phyloP scores from a whole-genome alignment of 1,140 invertebrate species.

The Drosophila willistoni region DNA sequence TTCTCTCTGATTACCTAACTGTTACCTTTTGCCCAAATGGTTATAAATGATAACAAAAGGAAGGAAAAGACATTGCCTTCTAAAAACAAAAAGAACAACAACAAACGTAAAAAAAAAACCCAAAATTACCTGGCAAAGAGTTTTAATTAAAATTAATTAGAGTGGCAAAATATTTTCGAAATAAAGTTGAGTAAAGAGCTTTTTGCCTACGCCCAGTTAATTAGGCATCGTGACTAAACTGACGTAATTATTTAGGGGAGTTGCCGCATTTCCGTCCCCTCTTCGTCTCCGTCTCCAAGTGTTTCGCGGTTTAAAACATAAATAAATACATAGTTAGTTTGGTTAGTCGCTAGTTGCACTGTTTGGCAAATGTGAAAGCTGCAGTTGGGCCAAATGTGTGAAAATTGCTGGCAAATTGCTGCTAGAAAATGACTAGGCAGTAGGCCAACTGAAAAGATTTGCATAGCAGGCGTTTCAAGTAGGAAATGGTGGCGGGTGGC shows the following conservation, averaged over 20 bases:
- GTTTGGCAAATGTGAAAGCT: constrained; percentile 67
- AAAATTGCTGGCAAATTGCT: constrained; percentile 70
- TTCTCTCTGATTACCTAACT: neutral
- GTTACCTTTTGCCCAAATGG: constrained; percentile 14
- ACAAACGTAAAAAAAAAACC: neutral
- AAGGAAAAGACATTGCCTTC: neutral
- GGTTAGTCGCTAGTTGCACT: neutral
- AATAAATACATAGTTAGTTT: constrained; percentile 30
- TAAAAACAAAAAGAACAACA: neutral
- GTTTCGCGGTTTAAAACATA: neutral
- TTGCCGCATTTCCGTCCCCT: neutral
- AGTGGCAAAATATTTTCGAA: constrained; percentile 42
- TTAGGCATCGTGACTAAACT: constrained; percentile 57
- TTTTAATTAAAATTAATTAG: constrained; percentile 74
- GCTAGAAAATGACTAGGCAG: constrained; percentile 44
- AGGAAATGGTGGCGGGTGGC: constrained; percentile 21
- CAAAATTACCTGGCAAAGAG: constrained; percentile 16
- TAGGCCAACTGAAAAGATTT: constrained; percentile 49
- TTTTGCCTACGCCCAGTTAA: constrained; percentile 63
- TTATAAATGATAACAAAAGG: constrained; percentile 40
- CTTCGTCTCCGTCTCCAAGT: neutral
- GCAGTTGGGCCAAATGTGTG: constrained; percentile 76
- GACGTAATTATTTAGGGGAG: constrained; percentile 55
- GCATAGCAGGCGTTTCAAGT: constrained; percentile 41
- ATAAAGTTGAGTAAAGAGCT: constrained; percentile 32